phyloP scores from a whole-genome alignment of 2,797 vertebrate species.

The Platalea minor region DNA sequence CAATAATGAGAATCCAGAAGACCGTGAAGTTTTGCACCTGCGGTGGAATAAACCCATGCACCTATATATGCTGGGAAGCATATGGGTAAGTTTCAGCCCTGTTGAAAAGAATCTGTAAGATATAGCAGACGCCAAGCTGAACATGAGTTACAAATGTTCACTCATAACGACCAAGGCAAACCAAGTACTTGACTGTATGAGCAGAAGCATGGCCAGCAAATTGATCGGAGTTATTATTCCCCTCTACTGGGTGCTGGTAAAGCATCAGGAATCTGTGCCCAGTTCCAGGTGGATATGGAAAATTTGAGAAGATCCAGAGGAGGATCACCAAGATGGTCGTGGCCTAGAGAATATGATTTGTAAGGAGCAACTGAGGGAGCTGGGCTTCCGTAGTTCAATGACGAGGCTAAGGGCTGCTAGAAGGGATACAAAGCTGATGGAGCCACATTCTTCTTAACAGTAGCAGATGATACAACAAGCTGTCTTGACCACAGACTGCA shows the following conservation, averaged over 20 bases:
- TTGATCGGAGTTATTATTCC: neutral
- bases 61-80: neutral
- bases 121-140: neutral
- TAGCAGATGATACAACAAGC: neutral
- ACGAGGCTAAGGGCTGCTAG: neutral
- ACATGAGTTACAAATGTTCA: fast-evolving
- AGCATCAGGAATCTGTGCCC: neutral
- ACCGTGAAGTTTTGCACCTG: neutral
- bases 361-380: neutral
- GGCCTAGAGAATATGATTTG: neutral
- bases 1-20: neutral
- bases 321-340: neutral
- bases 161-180: neutral
- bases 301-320: neutral
- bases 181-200: neutral
- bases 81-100: neutral
- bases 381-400: neutral
- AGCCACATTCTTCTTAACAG: neutral
- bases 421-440: neutral
- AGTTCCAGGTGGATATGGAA: neutral
- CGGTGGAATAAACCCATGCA: neutral
- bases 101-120: neutral
- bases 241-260: neutral
- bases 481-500: neutral
- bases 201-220: neutral